phyloP scores from a whole-genome alignment of 1,140 invertebrate species.

The Capitella teleta region DNA sequence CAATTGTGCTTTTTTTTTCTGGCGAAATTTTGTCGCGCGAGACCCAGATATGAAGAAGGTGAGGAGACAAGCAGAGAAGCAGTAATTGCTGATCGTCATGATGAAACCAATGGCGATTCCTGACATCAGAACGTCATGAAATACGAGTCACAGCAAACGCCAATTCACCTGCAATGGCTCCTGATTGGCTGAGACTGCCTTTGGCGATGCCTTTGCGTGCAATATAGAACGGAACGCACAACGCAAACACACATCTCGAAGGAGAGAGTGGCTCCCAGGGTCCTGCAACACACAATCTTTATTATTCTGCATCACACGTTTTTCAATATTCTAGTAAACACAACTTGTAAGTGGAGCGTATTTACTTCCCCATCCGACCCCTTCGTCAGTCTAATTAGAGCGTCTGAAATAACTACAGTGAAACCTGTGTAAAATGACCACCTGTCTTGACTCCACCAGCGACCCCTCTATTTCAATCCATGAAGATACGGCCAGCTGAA shows the following conservation, averaged over 20 bases:
- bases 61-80: constrained; percentile 61
- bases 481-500: too few relatives aligned
- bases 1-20: constrained; percentile 57
- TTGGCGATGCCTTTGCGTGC: neutral
- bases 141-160: neutral
- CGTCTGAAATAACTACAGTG: too few relatives aligned
- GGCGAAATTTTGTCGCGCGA: constrained; percentile 66
- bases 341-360: too few relatives aligned
- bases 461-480: too few relatives aligned
- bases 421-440: too few relatives aligned
- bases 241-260: neutral
- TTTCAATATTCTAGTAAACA: too few relatives aligned
- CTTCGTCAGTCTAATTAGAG: too few relatives aligned
- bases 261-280: neutral
- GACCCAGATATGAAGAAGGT: constrained; percentile 72
- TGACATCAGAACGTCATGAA: constrained; percentile 20
- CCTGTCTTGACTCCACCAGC: too few relatives aligned
- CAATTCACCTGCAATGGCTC: neutral
- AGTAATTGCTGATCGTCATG: constrained; percentile 65
- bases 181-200: neutral
- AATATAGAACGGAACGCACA: constrained; percentile 2
- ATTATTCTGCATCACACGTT: too few relatives aligned
- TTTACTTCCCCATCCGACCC: too few relatives aligned
- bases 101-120: constrained; percentile 65
- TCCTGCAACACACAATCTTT: neutral